phyloP scores from a whole-genome alignment of 2,113 vertebrate genomes.

The Suricata suricatta region DNA sequence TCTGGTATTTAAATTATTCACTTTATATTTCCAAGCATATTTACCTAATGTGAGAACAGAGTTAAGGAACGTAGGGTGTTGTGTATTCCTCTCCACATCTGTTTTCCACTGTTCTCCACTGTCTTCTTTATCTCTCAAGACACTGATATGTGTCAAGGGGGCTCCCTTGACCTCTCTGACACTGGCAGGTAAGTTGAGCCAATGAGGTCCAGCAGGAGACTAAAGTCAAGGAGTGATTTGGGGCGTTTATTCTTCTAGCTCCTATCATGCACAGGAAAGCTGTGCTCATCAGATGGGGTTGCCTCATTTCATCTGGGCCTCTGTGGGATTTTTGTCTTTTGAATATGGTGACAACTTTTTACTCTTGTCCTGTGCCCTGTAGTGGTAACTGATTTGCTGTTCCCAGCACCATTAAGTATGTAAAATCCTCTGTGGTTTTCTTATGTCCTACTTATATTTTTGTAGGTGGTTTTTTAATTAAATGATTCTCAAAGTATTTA shows the following conservation, averaged over 20 bases:
- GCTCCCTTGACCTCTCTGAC: background rate
- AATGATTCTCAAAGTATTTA: background rate
- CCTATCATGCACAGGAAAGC: background rate
- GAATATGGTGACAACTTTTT: background rate
- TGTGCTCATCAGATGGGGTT: background rate
- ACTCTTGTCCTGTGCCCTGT: background rate
- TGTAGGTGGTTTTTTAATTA: background rate
- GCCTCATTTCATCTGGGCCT: background rate
- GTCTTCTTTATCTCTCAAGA: background rate
- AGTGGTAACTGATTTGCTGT: background rate
- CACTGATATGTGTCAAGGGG: background rate
- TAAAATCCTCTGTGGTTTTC: background rate
- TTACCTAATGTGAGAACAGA: background rate
- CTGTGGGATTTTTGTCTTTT: background rate
- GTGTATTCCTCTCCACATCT: background rate
- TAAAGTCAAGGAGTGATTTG: background rate
- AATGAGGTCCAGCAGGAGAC: background rate
- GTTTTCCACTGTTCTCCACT: background rate
- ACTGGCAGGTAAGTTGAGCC: background rate
- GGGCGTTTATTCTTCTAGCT: background rate
- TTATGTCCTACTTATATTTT: background rate
- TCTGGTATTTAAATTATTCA: background rate
- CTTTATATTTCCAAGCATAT: background rate
- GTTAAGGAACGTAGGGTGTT: background rate
- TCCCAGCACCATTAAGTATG: background rate